A percentile compares a stretch with the other conserved stretches of the same genome.
Conservation (phyloP, 2,888 invertebrate genomes). For the Limenitis camilla region DNA sequence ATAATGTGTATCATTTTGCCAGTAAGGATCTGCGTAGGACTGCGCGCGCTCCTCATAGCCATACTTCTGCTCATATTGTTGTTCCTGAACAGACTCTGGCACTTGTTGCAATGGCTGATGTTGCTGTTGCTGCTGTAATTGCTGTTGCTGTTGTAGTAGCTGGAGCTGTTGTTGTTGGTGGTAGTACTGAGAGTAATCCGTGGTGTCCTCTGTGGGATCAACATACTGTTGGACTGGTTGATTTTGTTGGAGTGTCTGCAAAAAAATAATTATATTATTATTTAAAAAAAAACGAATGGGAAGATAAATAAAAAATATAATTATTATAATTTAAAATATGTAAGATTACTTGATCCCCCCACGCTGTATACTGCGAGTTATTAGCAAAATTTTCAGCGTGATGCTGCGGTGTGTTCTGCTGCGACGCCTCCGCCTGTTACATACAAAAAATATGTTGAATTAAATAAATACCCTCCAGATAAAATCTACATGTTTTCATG, state of each 20-base stretch:
- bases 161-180: constrained; percentile 28
- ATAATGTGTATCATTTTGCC: constrained; percentile 40
- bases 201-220: constrained; percentile 30
- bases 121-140: constrained; percentile 8
- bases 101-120: constrained; percentile 8
- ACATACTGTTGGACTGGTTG: constrained; percentile 26
- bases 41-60: constrained; percentile 33
- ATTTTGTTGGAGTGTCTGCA: constrained; percentile 28
- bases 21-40: constrained; percentile 42
- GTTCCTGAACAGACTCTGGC: not conserved
- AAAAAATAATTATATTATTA: not conserved
- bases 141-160: constrained; percentile 9
- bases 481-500: too few species aligned
- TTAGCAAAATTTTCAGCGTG: constrained; percentile 17
- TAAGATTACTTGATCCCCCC: constrained; percentile 36
- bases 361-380: constrained; percentile 28
- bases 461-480: too few species aligned
- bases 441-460: not conserved
- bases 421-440: constrained; percentile 29
- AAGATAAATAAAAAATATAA: not conserved
- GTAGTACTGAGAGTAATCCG: constrained; percentile 37
- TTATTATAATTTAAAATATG: not conserved
- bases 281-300: not conserved
- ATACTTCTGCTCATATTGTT: constrained; percentile 15
- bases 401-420: constrained; percentile 39